These are phyloP conservation scores for Neria commutata DNA, from an alignment of 2,888 invertebrate genomes.

Conservation along the genomic window DNA sequence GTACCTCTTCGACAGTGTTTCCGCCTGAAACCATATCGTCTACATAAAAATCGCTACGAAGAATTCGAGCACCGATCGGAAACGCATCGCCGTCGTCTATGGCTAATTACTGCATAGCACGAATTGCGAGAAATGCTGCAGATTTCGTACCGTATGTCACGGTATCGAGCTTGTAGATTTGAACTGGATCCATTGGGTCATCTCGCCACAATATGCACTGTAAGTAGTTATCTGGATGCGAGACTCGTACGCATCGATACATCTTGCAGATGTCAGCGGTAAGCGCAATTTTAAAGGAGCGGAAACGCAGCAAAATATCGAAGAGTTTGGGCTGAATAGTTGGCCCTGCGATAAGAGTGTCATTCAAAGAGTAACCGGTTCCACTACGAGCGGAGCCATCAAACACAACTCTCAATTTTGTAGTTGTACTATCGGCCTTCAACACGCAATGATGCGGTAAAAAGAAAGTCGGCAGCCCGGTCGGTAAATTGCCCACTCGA, in stretches of 20 bases:
- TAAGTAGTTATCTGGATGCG: constrained; percentile 1
- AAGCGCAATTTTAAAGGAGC: not conserved
- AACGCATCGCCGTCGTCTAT: not conserved
- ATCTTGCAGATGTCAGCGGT: constrained; percentile 5
- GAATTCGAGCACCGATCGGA: constrained; percentile 6
- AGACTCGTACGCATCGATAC: constrained; percentile 9
- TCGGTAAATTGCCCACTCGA: not conserved
- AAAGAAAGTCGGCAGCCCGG: not conserved
- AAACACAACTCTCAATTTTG: constrained; percentile 13
- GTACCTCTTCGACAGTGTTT: constrained; percentile 8
- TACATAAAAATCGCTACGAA: constrained; percentile 19
- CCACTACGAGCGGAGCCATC: constrained; percentile 5
- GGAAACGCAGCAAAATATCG: constrained; percentile 5
- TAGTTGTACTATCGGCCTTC: constrained; percentile 9
- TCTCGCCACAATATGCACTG: constrained; percentile 16
- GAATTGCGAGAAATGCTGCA: constrained; percentile 13
- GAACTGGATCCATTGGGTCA: constrained; percentile 2
- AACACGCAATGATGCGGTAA: constrained; percentile 14
- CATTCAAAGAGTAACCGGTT: constrained; percentile 1
- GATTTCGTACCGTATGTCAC: constrained; percentile 13
- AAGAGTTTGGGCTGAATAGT: not conserved
- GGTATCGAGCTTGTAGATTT: constrained; percentile 6
- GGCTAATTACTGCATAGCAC: constrained; percentile 8
- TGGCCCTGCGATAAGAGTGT: not conserved
- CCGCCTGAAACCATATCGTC: constrained; percentile 20